Percentiles rank a stretch among this genome's conserved stretches.
These are phyloP conservation scores for Argentina silus DNA, from an alignment of 2,797 vertebrate species.

Conservation along the genomic window DNA sequence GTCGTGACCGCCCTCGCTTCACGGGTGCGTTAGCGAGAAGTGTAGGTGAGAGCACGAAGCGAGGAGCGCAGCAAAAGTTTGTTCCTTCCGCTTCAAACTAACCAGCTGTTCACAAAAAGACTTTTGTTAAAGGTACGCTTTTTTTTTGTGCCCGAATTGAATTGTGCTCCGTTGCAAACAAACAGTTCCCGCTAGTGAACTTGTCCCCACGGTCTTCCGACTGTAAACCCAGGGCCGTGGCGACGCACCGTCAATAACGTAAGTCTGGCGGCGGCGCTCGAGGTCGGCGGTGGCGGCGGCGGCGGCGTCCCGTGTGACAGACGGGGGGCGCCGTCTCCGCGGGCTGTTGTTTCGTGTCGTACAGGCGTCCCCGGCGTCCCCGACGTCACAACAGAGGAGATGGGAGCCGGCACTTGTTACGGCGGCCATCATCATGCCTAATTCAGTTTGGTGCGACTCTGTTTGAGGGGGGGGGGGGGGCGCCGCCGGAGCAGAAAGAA, in stretches of 20 bases:
- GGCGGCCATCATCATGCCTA: conserved; percentile 47
- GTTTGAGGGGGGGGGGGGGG: conserved; percentile 25
- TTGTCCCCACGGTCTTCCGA: no score
- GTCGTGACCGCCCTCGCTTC: not conserved
- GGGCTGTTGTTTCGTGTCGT: conserved; percentile 54
- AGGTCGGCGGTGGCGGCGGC: conserved; percentile 48
- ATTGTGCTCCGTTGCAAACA: no score
- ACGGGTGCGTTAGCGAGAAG: not conserved
- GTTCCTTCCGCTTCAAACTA: not conserved
- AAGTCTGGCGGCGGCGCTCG: conserved; percentile 28
- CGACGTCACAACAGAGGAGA: conserved; percentile 39
- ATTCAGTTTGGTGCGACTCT: conserved; percentile 63
- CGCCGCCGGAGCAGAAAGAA: conserved; percentile 40
- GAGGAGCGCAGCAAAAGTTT: not conserved
- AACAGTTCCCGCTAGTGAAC: no score
- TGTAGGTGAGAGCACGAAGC: not conserved
- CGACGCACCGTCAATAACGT: no score
- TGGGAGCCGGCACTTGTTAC: conserved; percentile 45
- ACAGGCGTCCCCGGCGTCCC: not conserved
- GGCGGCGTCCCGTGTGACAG: conserved; percentile 32
- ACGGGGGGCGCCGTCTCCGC: conserved; percentile 37
- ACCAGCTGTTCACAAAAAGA: no score
- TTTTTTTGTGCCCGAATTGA: no score
- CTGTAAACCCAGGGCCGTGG: no score
- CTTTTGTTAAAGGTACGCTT: no score